Percentiles rank a stretch among this genome's conserved stretches.
Evolutionary conservation across 1,140 invertebrate genomes (phyloP).

Genomic region (Danaus plexippus): DNA sequence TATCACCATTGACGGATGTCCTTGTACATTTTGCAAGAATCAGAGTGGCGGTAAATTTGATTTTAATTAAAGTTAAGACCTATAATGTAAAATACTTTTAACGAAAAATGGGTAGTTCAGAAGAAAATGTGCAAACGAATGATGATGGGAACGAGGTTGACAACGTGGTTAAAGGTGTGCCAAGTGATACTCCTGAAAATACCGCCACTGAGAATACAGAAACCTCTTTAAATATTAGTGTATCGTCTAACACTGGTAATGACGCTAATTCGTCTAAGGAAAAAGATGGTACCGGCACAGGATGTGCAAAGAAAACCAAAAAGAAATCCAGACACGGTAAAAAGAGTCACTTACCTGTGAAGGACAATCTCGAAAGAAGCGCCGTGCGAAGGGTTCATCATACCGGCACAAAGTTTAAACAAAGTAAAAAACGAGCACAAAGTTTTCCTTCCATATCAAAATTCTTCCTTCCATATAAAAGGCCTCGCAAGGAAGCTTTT

Average conservation of each 20-base stretch:
- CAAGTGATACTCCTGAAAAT: constrained; percentile 47
- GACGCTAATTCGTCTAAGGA: constrained; percentile 51
- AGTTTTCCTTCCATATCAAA: constrained; percentile 70
- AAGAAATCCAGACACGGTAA: constrained; percentile 65
- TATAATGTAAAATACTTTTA: constrained; percentile 24
- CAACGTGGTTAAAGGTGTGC: constrained; percentile 32
- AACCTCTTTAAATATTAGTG: constrained; percentile 57
- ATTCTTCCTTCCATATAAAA: constrained; percentile 77
- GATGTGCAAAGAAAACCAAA: constrained; percentile 51
- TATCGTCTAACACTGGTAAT: constrained; percentile 45
- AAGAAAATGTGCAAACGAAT: constrained; percentile 75
- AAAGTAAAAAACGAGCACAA: constrained; percentile 60
- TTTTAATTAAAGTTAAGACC: constrained; percentile 35
- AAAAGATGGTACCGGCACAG: constrained; percentile 27
- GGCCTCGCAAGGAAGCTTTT: constrained; percentile 79
- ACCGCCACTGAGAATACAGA: constrained; percentile 37
- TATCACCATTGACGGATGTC: constrained; percentile 68
- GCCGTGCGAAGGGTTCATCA: constrained; percentile 56
- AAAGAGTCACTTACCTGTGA: constrained; percentile 48
- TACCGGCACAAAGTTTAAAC: constrained; percentile 57
- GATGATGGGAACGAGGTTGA: constrained; percentile 84
- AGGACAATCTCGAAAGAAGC: constrained; percentile 56
- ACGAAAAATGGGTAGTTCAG: constrained; percentile 53
- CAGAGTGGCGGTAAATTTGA: constrained; percentile 67
- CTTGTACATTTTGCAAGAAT: constrained; percentile 63